These are phyloP conservation scores for human DNA, from an alignment of 2,113 vertebrate species.

Conservation along the genomic window DNA sequence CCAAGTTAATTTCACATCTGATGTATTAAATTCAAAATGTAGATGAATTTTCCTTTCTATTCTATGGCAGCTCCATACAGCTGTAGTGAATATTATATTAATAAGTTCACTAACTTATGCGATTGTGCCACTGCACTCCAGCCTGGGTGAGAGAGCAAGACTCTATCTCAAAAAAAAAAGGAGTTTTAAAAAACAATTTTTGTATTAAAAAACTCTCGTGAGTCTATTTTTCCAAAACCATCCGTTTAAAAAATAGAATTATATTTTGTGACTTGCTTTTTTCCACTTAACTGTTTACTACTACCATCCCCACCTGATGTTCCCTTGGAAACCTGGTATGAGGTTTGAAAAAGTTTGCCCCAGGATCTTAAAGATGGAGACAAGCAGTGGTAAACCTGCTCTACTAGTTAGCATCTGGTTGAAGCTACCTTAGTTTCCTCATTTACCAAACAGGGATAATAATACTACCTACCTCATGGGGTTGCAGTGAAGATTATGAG, in stretches of 20 bases:
- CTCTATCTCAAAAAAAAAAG: too few relatives aligned
- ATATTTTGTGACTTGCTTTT: not conserved
- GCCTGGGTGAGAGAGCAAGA: too few relatives aligned
- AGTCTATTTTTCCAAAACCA: not conserved
- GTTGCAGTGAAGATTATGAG: not conserved
- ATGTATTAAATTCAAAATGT: conserved; percentile 8
- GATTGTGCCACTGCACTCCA: too few relatives aligned
- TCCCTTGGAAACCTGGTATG: not conserved
- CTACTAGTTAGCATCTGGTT: not conserved
- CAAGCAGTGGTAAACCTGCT: not conserved
- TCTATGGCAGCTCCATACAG: not conserved
- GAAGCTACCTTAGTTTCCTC: not conserved
- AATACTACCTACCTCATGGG: not conserved
- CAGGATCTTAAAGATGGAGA: not conserved
- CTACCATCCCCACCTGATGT: not conserved
- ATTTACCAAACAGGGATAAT: not conserved
- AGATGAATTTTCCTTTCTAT: conserved; percentile 18
- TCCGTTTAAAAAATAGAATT: not conserved
- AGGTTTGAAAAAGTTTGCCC: not conserved
- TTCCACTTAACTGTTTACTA: not conserved
- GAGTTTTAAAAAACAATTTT: not conserved
- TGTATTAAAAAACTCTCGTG: not conserved
- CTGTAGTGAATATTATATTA: not conserved
- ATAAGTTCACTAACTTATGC: too few relatives aligned
- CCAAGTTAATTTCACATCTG: not conserved